Conservation (phyloP, 2,113 vertebrate genomes). For the Chrysochloris asiatica region DNA sequence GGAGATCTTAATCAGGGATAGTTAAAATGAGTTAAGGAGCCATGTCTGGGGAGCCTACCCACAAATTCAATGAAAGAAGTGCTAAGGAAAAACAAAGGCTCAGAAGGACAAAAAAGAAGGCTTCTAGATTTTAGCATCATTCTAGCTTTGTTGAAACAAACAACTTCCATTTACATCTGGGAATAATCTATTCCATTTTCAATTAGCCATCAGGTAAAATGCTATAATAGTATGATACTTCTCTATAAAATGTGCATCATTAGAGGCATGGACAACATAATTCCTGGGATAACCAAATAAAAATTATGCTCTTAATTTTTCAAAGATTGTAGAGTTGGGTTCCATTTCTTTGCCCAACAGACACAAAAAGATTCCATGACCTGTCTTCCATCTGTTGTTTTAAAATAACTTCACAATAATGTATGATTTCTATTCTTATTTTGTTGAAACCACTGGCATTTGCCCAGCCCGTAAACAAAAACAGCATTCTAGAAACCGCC, state of each 20-base stretch:
- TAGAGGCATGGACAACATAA: neutral
- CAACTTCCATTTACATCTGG: neutral
- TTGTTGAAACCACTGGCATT: constrained; percentile 78
- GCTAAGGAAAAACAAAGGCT: neutral
- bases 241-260: neutral
- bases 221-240: constrained; percentile 3
- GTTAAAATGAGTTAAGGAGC: constrained; percentile 42
- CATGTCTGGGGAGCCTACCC: neutral
- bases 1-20: neutral
- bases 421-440: constrained; percentile 84
- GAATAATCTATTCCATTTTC: neutral
- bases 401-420: constrained; percentile 79
- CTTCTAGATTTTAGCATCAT: neutral
- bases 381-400: constrained; percentile 76
- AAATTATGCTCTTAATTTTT: neutral
- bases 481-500: constrained; percentile 80
- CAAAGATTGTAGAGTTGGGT: neutral
- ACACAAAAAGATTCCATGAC: constrained; percentile 70
- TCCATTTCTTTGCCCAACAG: constrained; percentile 12
- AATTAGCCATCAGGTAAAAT: neutral
- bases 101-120: neutral
- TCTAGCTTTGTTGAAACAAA: neutral
- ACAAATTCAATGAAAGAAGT: neutral
- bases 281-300: neutral
- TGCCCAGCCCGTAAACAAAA: constrained; percentile 83